Evolutionary conservation across 2,888 invertebrate genomes (phyloP), one percentile per base, ranked within the genome.

Genomic region (Sabatieria punctata): DNA sequence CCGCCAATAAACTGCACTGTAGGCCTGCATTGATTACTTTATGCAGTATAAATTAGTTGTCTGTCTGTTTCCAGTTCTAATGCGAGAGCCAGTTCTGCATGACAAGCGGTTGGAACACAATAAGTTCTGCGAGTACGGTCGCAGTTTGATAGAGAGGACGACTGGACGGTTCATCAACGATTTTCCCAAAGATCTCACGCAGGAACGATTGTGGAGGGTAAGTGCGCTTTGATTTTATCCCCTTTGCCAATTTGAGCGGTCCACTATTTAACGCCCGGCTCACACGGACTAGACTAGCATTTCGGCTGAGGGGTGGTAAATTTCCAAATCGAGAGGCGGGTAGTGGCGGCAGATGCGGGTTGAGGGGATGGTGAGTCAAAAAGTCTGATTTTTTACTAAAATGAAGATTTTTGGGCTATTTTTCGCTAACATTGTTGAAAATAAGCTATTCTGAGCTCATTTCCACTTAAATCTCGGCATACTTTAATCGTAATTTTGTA

Each of bases 91-190:
- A 13, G 85, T 97, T 51, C 73, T 93, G 1, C 89, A 91, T 70
- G 95, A 97, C 68, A 91, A 89, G 67, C 75, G 89, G 0, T 80
- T 82, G 54, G 91, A 93, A 60, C 95, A 97, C 68, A 83, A 86
- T 0, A 78, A 80, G 68, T 97, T 97, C 67, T 91, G 91, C 68
- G 85, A 85, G 61, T 85, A 88, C 65, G 91, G 89, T 0, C 69
- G 85, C 13, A 84, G 86, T 59, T 69, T 97, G 35, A 74, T 97
- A 50, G 88, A 89, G 65, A 45, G 49, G 4, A 57, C 61, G n/a
- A 56, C 57, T 6, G 54, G 59, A 30, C 52, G 40, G 35, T 42
- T 47, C 8, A 15, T 45, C 24, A 21, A 21, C 22, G 44, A 47
- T 15, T 26, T 26, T 21, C 38, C 38, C 19, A 38, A 38, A n/a